phyloP scores from a whole-genome alignment of 2,113 vertebrate genomes.

The Tachuris rubrigastra region DNA sequence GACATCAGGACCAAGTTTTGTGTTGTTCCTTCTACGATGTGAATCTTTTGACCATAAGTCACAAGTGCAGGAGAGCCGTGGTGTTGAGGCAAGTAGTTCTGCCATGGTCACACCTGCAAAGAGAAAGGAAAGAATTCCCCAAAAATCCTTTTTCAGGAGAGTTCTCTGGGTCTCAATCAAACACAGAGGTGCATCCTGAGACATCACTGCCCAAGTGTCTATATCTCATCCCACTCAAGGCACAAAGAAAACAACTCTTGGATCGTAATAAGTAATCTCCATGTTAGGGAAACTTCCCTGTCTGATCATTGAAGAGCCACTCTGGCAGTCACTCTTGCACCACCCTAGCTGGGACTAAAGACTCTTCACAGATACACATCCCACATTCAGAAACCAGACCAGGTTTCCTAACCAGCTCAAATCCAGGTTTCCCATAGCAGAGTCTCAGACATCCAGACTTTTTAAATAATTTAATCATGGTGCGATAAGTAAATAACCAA shows the following conservation, averaged over 20 bases:
- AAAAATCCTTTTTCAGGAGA: background rate
- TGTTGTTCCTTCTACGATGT: background rate
- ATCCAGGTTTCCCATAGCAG: background rate
- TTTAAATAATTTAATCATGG: background rate
- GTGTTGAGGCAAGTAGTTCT: fast-evolving
- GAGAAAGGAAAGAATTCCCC: background rate
- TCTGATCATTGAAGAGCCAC: background rate
- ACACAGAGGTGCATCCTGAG: background rate
- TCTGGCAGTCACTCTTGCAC: background rate
- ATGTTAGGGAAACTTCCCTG: background rate
- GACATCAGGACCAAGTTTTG: background rate
- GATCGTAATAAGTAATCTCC: background rate
- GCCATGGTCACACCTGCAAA: background rate
- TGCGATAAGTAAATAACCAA: background rate
- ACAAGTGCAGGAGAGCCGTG: background rate
- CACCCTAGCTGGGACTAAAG: background rate
- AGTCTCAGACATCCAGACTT: background rate
- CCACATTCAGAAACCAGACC: background rate
- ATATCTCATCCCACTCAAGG: background rate
- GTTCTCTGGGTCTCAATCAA: background rate
- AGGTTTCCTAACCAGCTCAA: background rate
- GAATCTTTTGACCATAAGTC: background rate
- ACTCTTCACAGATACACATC: background rate
- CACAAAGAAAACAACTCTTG: background rate
- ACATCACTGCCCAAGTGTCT: background rate